Evolutionary conservation across 1,140 invertebrate species (phyloP).

Genomic region (Pseudomyrmex pallidus): DNA sequence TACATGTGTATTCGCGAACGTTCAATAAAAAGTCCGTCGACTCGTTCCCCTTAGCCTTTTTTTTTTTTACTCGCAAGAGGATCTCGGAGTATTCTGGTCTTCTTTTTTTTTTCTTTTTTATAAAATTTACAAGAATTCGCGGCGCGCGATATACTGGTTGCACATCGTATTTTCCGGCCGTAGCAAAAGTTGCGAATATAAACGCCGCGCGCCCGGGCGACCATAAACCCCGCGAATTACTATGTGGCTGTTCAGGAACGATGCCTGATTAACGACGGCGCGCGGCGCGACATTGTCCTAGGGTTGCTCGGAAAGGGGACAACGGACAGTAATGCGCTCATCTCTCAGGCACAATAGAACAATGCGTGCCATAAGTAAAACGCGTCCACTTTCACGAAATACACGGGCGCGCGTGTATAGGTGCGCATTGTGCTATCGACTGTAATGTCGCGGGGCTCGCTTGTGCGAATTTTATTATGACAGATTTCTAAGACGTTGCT

Average conservation of each 20-base stretch:
- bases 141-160: not conserved
- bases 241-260: conserved; percentile 74
- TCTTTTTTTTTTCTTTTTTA: not conserved
- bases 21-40: not conserved
- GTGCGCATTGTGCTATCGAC: conserved; percentile 47
- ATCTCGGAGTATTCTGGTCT: not conserved
- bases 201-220: conserved; percentile 49
- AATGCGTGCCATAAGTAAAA: conserved; percentile 77
- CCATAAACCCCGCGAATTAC: conserved; percentile 70
- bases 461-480: conserved; percentile 16
- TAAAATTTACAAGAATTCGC: not conserved
- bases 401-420: conserved; percentile 27
- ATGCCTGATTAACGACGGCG: conserved; percentile 75
- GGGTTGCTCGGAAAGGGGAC: conserved; percentile 75
- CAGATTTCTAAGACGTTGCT: conserved; percentile 16
- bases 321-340: conserved; percentile 77
- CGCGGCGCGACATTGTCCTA: conserved; percentile 73
- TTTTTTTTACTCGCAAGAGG: not conserved
- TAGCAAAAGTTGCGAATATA: conserved; percentile 58
- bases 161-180: conserved; percentile 12
- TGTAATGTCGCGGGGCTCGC: conserved; percentile 13
- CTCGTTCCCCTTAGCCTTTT: too few species aligned
- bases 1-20: not conserved
- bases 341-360: conserved; percentile 76
- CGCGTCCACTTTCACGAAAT: conserved; percentile 72